Base-by-base conservation (phyloP, 1,140 invertebrate genomes). In the Phortica variegata region DNA sequence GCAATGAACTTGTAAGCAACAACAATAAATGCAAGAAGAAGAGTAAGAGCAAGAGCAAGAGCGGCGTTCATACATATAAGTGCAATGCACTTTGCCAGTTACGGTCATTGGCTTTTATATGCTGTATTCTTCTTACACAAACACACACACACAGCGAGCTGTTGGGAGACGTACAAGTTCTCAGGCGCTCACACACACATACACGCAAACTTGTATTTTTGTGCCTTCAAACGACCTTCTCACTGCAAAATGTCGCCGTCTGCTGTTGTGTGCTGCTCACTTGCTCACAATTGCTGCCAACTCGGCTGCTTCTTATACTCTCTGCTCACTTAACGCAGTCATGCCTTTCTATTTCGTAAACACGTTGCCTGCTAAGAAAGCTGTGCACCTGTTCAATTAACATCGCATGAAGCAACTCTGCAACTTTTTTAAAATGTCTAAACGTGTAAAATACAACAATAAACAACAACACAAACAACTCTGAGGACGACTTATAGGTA, bases 391-490 rank as follows among this genome's bases (percentile, higher is more conserved):
- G 58, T 63, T 68, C 49, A 59, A 55, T 68, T 68, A 68, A 68
- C 63, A 68, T 68, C 63, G 63, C 63, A 68, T 68, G 63, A 68
- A 65, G 63, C 63, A 68, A 66, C 63, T 66, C 52, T 63, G 55
- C 62, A 56, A 49, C 10, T 15, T 38, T 38, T 38, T 18, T 8
- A 38, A 38, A 10, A 15, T 49, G 23, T 15, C 16, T 21, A 36
- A 13, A 40, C n/a, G 26, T 6, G 26, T 37, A 47, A 40, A 17
- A 38, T n/a, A n/a, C n/a, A n/a, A n/a, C n/a, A n/a, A n/a, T n/a
- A n/a, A n/a, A n/a, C n/a, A n/a, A n/a, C n/a, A n/a, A n/a, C n/a
- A n/a, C n/a, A n/a, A n/a, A n/a, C n/a, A n/a, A n/a, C n/a, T n/a
- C n/a, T n/a, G n/a, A n/a, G n/a, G n/a, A n/a, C n/a, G n/a, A n/a